Conservation (phyloP, 2,797 vertebrate species). For the Mergus octosetaceus region DNA sequence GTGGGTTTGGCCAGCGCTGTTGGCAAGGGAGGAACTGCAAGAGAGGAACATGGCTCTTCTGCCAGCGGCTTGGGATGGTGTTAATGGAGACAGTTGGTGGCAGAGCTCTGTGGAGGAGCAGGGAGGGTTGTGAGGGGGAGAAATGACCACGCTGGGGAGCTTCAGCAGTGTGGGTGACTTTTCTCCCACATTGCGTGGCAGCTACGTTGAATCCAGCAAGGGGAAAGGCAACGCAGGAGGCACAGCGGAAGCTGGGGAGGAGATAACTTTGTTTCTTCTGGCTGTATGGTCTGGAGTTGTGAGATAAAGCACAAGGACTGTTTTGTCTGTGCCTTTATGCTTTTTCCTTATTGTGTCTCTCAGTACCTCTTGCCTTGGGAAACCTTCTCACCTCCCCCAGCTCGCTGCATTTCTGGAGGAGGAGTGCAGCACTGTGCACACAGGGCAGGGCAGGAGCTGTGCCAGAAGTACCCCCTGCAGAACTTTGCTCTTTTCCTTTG, state of each 20-base stretch:
- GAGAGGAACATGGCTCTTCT: background rate
- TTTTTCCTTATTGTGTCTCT: background rate
- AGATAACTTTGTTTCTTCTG: background rate
- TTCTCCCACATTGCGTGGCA: background rate
- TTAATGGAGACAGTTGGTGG: background rate
- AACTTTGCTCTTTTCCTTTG: background rate
- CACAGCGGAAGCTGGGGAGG: background rate
- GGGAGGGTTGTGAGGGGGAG: background rate
- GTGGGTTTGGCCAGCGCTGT: background rate
- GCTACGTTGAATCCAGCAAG: background rate
- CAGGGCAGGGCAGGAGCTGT: background rate
- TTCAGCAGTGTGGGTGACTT: background rate
- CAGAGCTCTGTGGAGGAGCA: background rate
- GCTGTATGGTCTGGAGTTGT: background rate
- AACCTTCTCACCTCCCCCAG: fast-evolving
- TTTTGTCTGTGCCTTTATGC: background rate
- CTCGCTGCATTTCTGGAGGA: fast-evolving
- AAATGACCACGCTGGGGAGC: fast-evolving
- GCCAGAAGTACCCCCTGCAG: background rate
- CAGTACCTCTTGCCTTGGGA: background rate
- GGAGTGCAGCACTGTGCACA: background rate
- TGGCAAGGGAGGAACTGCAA: background rate
- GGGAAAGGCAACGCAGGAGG: background rate
- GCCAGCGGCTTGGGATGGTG: background rate
- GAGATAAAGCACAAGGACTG: background rate